Conservation (phyloP, 2,888 invertebrate species). For the Dichetophora obliterata region DNA sequence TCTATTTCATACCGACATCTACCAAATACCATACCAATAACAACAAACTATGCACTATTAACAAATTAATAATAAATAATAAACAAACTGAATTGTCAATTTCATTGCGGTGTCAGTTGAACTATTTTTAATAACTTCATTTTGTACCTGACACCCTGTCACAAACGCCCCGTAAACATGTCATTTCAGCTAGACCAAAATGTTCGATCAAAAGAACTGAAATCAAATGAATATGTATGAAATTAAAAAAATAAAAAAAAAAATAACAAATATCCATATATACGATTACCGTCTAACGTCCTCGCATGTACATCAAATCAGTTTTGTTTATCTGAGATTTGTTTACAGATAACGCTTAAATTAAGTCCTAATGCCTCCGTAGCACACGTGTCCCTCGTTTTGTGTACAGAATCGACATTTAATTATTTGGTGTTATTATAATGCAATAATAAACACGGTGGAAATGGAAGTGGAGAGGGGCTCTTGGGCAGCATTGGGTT, state of each 20-base stretch:
- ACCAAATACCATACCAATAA: constrained; percentile 48
- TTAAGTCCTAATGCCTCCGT: constrained; percentile 67
- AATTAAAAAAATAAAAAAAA: background rate
- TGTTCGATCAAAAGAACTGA: constrained; percentile 16
- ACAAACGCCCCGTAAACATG: constrained; percentile 12
- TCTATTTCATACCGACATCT: constrained; percentile 48
- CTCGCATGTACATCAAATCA: constrained; percentile 28
- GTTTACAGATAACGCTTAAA: constrained; percentile 67
- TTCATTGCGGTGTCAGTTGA: constrained; percentile 43
- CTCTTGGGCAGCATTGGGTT: background rate
- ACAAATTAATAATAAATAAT: constrained; percentile 52
- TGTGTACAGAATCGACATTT: constrained; percentile 65
- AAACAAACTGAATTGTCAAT: constrained; percentile 62
- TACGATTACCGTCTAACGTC: constrained; percentile 28
- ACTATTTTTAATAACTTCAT: constrained; percentile 58
- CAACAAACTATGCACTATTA: constrained; percentile 25
- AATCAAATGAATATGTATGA: background rate
- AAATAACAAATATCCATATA: constrained; percentile 27
- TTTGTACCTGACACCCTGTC: constrained; percentile 46
- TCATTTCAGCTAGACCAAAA: constrained; percentile 11
- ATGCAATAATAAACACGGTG: constrained; percentile 43
- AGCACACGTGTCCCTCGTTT: constrained; percentile 61
- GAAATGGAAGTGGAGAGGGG: background rate
- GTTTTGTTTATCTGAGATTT: constrained; percentile 55
- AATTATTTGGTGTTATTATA: constrained; percentile 66